These are phyloP conservation scores for Sus scrofa DNA, from an alignment of 2,113 vertebrate species.

Conservation along the genomic window T2T-Sscrofa CM000827.6:37597001-37597500, in stretches of 20 bases:
- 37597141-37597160: too few relatives aligned
- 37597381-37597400: not conserved
- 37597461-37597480: not conserved
- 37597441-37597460: not conserved
- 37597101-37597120: not conserved
- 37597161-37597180: too few relatives aligned
- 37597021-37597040: not conserved
- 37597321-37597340: not conserved
- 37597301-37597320: too few relatives aligned
- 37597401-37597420: not conserved
- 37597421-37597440: not conserved
- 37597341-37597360: not conserved
- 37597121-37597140: not conserved
- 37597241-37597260: too few relatives aligned
- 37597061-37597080: not conserved
- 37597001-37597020: too few relatives aligned
- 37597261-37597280: too few relatives aligned
- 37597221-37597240: too few relatives aligned
- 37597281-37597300: too few relatives aligned
- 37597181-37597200: too few relatives aligned
- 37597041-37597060: not conserved
- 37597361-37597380: not conserved
- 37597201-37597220: too few relatives aligned
- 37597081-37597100: not conserved
- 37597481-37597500: not conserved